phyloP scores from a whole-genome alignment of 1,140 invertebrate genomes.

The Temnothorax nylanderi region DNA sequence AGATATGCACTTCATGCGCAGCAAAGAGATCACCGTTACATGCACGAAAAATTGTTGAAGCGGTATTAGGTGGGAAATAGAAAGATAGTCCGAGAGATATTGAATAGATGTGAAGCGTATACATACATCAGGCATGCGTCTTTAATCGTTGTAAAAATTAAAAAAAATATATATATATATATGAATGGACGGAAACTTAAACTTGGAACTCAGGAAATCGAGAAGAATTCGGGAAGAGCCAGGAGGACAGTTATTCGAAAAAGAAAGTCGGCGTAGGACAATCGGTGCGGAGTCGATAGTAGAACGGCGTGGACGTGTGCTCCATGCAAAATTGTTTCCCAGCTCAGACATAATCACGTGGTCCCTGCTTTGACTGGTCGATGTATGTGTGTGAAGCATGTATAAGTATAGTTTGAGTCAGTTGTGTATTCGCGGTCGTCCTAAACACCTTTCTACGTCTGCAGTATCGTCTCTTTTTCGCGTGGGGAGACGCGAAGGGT shows the following conservation, averaged over 20 bases:
- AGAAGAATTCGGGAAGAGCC: neutral
- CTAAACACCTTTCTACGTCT: constrained; percentile 52
- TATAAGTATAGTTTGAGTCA: constrained; percentile 67
- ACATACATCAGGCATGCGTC: constrained; percentile 10
- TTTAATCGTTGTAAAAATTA: constrained; percentile 7
- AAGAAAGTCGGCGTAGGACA: constrained; percentile 23
- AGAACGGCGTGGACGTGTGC: constrained; percentile 82
- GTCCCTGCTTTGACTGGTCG: constrained; percentile 86
- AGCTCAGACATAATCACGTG: constrained; percentile 86
- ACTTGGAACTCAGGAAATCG: neutral
- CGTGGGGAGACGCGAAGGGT: constrained; percentile 5
- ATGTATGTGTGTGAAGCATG: constrained; percentile 81
- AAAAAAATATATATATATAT: neutral
- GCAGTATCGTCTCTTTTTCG: neutral
- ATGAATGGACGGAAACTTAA: neutral
- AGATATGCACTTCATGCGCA: constrained; percentile 58
- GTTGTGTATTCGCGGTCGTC: constrained; percentile 65
- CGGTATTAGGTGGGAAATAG: constrained; percentile 9
- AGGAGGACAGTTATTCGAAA: neutral
- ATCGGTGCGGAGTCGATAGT: constrained; percentile 82
- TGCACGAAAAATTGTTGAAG: constrained; percentile 50
- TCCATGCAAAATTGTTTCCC: constrained; percentile 85
- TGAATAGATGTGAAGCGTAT: constrained; percentile 25
- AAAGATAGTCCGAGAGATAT: constrained; percentile 1
- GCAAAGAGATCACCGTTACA: constrained; percentile 48